Conservation (phyloP, 64 coral and sea anemone genomes). For the Montipora capricornis region DNA sequence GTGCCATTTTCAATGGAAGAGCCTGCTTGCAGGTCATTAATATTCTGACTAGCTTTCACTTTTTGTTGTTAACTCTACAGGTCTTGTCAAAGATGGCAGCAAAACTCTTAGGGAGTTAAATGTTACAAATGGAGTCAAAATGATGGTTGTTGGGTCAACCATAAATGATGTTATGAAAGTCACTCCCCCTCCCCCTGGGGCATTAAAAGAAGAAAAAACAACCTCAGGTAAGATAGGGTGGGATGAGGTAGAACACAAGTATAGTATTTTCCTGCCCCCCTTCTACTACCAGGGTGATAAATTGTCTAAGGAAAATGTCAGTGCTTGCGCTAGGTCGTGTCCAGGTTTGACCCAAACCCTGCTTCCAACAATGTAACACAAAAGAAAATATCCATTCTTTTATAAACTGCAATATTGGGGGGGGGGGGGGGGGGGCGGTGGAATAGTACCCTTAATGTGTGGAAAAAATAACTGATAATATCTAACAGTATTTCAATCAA, state of each 20-base stretch:
- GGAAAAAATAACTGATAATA: too few relatives aligned
- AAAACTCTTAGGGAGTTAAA: conserved; percentile 91
- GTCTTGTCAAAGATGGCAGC: conserved; percentile 96
- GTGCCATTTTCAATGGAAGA: too few relatives aligned
- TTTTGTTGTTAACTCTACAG: neutral
- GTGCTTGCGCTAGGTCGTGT: too few relatives aligned
- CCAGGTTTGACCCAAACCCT: too few relatives aligned
- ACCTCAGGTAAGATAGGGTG: conserved; percentile 55
- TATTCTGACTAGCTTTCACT: neutral
- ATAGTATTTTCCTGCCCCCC: neutral
- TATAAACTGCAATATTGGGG: too few relatives aligned
- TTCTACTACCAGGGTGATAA: neutral
- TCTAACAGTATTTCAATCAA: too few relatives aligned
- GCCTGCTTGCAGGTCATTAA: too few relatives aligned
- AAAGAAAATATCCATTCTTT: too few relatives aligned
- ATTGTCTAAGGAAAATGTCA: too few relatives aligned
- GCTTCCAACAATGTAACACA: too few relatives aligned
- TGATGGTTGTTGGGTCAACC: conserved; percentile 99
- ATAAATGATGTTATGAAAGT: conserved; percentile 98
- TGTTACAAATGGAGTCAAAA: conserved; percentile 88
- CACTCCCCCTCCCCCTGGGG: conserved; percentile 83
- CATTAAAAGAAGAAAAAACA: conserved; percentile 93
- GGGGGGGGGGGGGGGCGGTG: too few relatives aligned
- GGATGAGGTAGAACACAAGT: neutral
- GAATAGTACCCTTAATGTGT: too few relatives aligned